A percentile compares a stretch with the other conserved stretches of the same genome.
Evolutionary conservation across 2,888 invertebrate genomes (phyloP).

Genomic region (Drosophila atroscutellata): DNA sequence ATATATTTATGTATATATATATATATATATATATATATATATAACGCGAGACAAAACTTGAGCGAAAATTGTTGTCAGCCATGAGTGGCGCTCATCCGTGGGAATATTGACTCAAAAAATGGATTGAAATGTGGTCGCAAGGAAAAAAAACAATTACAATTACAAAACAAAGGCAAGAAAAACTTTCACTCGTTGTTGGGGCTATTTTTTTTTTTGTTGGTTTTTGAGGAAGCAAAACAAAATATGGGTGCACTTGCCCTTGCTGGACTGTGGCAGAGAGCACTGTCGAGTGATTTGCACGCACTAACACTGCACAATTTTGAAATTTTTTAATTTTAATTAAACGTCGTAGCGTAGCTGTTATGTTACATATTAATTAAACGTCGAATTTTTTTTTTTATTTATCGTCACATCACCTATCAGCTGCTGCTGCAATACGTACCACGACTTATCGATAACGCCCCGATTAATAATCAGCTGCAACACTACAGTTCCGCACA

Average conservation of each 20-base stretch:
- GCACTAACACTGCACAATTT: constrained; percentile 54
- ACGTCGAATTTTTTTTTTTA: constrained; percentile 59
- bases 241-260: constrained; percentile 52
- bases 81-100: constrained; percentile 45
- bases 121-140: constrained; percentile 28
- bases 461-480: constrained; percentile 16
- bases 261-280: constrained; percentile 48
- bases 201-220: constrained; percentile 33
- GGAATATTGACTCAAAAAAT: constrained; percentile 55
- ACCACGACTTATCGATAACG: constrained; percentile 47
- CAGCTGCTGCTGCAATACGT: constrained; percentile 59
- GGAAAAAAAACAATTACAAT: constrained; percentile 64
- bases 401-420: constrained; percentile 72
- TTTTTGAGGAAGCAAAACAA: constrained; percentile 27
- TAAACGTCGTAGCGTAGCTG: constrained; percentile 56
- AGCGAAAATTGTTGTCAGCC: constrained; percentile 56
- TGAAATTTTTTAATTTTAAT: constrained; percentile 70
- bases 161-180: constrained; percentile 76
- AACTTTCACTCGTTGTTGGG: constrained; percentile 71
- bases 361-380: constrained; percentile 65
- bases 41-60: constrained; percentile 47
- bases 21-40: constrained; percentile 18
- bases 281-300: constrained; percentile 46
- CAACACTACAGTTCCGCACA: constrained; percentile 22
- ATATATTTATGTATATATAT: constrained; percentile 7